These are phyloP conservation scores for Ypsolopha scabrella DNA, from an alignment of 2,888 invertebrate species.

Conservation along the genomic window DNA sequence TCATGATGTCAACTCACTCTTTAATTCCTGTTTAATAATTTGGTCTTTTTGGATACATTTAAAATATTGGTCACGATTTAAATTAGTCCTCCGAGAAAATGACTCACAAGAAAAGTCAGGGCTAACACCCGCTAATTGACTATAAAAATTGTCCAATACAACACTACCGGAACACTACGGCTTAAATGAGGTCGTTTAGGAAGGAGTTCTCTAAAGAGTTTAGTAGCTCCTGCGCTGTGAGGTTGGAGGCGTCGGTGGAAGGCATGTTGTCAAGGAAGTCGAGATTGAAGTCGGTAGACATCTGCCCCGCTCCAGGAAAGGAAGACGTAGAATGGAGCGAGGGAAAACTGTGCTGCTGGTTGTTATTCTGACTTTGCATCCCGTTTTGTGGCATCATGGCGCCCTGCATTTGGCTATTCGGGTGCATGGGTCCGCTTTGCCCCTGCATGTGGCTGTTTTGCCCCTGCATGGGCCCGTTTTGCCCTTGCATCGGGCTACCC, in stretches of 20 bases:
- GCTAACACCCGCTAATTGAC: slow-evolving; percentile 23
- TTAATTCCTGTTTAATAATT: slow-evolving; percentile 52
- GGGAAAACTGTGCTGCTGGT: slow-evolving; percentile 28
- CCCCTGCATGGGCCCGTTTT: background rate
- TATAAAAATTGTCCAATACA: slow-evolving; percentile 20
- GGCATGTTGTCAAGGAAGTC: slow-evolving; percentile 89
- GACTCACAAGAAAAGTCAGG: background rate
- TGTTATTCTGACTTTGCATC: slow-evolving; percentile 18
- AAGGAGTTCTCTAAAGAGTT: slow-evolving; percentile 86
- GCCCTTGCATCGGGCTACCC: slow-evolving; percentile 26
- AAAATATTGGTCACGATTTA: slow-evolving; percentile 35
- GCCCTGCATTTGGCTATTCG: slow-evolving; percentile 5
- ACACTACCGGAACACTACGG: background rate
- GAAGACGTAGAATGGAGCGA: slow-evolving; percentile 49
- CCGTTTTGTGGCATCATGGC: slow-evolving; percentile 13
- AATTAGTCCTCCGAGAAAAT: slow-evolving; percentile 1
- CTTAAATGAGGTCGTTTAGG: slow-evolving; percentile 74
- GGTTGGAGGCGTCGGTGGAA: slow-evolving; percentile 78
- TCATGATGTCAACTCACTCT: no score
- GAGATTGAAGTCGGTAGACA: slow-evolving; percentile 79
- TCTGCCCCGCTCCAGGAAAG: slow-evolving; percentile 39
- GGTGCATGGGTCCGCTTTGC: slow-evolving; percentile 15
- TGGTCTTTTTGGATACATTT: slow-evolving; percentile 38
- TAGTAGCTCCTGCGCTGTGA: slow-evolving; percentile 85
- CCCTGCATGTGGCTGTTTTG: slow-evolving; percentile 26